Evolutionary conservation across 37 sponge, comb jelly and placozoan genomes (phyloP).

Genomic region (Haliclona indistincta): DNA sequence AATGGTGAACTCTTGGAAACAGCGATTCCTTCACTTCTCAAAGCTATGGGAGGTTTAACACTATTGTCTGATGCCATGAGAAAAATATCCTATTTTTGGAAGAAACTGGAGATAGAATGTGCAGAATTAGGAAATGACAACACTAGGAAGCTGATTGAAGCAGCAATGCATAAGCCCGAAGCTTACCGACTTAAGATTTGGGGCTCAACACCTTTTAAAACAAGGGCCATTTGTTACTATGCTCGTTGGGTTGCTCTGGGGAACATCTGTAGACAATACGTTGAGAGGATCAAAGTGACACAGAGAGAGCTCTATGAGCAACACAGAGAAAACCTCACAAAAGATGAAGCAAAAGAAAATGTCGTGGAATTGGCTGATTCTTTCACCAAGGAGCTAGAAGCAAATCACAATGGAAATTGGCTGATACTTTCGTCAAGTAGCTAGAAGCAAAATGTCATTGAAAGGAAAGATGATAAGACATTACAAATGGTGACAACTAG

Average conservation of each 20-base stretch:
- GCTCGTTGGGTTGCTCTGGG: conserved; percentile 68
- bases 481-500: no score
- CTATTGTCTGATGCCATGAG: conserved; percentile 60
- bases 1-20: conserved; percentile 29
- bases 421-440: conserved; percentile 1
- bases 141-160: conserved; percentile 30
- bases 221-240: conserved; percentile 42
- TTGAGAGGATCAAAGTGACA: conserved; percentile 49
- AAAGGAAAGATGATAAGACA: no score
- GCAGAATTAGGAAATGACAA: conserved; percentile 9
- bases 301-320: conserved; percentile 54
- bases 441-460: background rate
- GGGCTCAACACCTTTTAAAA: conserved; percentile 36
- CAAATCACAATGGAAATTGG: conserved; percentile 20
- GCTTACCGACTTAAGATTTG: conserved; percentile 48
- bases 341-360: conserved; percentile 35
- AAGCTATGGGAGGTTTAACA: conserved; percentile 56
- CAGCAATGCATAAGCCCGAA: conserved; percentile 35
- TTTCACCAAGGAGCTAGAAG: conserved; percentile 12
- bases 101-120: conserved; percentile 62
- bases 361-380: conserved; percentile 21
- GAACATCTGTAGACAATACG: conserved; percentile 35
- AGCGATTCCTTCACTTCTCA: conserved; percentile 42
- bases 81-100: conserved; percentile 62
- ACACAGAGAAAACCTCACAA: conserved; percentile 50